phyloP scores from a whole-genome alignment of 1,140 invertebrate genomes.

The Tetranychus cinnabarinus region DNA sequence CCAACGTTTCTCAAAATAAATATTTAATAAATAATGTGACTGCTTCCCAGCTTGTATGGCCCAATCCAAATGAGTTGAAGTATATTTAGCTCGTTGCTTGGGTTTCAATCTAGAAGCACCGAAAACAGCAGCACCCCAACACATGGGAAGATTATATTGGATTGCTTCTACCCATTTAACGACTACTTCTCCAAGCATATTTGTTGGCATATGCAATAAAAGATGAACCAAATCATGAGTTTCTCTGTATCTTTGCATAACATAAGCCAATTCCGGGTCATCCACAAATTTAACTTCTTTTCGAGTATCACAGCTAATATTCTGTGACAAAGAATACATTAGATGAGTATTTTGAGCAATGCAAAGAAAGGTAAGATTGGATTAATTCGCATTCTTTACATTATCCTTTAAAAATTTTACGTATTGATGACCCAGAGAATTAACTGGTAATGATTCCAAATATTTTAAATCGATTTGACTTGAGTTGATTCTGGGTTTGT shows the following conservation, averaged over 20 bases:
- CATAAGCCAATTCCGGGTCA: conserved; percentile 70
- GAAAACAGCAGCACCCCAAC: conserved; percentile 57
- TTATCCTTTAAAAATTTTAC: conserved; percentile 52
- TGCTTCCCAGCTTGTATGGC: conserved; percentile 51
- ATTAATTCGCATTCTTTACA: conserved; percentile 15
- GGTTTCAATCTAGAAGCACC: conserved; percentile 52
- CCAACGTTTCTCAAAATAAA: conserved; percentile 87
- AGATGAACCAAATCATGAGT: conserved; percentile 86
- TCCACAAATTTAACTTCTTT: conserved; percentile 68
- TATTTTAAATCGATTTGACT: conserved; percentile 47
- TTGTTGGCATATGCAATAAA: conserved; percentile 71
- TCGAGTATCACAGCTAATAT: conserved; percentile 78
- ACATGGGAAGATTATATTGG: conserved; percentile 72
- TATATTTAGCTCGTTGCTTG: conserved; percentile 55
- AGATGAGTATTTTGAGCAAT: conserved; percentile 11
- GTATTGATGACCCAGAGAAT: conserved; percentile 61
- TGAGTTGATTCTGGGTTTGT: conserved; percentile 66
- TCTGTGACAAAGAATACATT: conserved; percentile 22
- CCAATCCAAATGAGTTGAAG: conserved; percentile 60
- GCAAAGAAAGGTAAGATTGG: background rate
- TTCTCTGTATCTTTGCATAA: conserved; percentile 90
- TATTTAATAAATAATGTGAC: conserved; percentile 46
- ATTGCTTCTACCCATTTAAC: conserved; percentile 95
- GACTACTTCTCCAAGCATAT: conserved; percentile 58
- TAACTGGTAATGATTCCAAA: conserved; percentile 41